Evolutionary conservation across 2,888 invertebrate species (phyloP), one percentile per base, ranked within the genome.

Genomic region (Bellardia bayeri): DNA sequence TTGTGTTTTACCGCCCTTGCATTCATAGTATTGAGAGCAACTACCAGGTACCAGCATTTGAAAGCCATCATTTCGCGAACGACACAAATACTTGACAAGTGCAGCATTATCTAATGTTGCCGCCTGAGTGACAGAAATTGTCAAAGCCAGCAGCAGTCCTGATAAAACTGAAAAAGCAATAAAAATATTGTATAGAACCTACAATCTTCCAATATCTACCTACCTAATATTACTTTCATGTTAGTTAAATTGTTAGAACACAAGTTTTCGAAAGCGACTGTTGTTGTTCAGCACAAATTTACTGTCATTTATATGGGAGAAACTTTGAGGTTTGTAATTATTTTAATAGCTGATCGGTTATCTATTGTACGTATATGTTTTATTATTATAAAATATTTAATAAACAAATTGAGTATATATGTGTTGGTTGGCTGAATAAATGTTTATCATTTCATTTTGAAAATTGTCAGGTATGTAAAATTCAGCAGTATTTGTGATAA

Each of bases 1-100:
- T 4, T 84, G 14, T 11, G 91, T 90, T 6, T 82, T 40, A 2
- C 91, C 91, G 40, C 89, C 88, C 66, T 90, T 87, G 16, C 92
- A 92, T 81, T 91, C 90, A 16, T 91, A 92, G 89, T 90, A 92
- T 72, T 91, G 90, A 0, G 91, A 91, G 71, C 93, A 92, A 68
- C 92, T 92, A 23, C 92, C 92, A 2, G 93, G 93, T 2, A 92
- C 92, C 13, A 93, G 79, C 5, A 91, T 88, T 6, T 90, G 90
- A 81, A 90, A 91, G 33, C 93, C 93, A 87, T 93, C 81, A 0
- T 58, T 11, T 61, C 91, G 91, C 6, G 90, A 83, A 33, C 88
- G 88, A 80, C 92, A 92, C 13, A 92, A 89, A 79, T 84, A 91
- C 33, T 90, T 90, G 1, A 90, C 89, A 14, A 92, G 91, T 1